Conservation (phyloP, 1,140 invertebrate genomes). For the Drosophila auraria region DNA sequence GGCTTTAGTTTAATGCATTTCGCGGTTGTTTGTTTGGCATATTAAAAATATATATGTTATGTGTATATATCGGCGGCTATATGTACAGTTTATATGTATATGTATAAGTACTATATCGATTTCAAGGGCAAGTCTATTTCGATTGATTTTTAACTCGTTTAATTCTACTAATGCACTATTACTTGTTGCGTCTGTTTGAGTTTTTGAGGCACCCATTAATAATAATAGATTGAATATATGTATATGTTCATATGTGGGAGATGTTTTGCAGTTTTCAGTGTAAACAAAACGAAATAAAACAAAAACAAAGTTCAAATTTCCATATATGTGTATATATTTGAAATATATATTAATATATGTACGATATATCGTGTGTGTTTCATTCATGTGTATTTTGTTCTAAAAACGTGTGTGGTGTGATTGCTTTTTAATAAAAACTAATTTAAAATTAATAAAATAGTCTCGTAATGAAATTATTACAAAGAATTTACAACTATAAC, state of each 20-base stretch:
- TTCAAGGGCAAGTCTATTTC: slow-evolving; percentile 68
- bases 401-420: slow-evolving; percentile 66
- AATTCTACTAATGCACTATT: slow-evolving; percentile 79
- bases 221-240: slow-evolving; percentile 32
- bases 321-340: slow-evolving; percentile 46
- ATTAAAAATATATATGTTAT: slow-evolving; percentile 75
- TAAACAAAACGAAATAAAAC: slow-evolving; percentile 16
- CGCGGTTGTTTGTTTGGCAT: slow-evolving; percentile 58
- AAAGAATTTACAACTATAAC: slow-evolving; percentile 67
- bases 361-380: slow-evolving; percentile 23
- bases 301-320: slow-evolving; percentile 50
- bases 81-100: slow-evolving; percentile 45
- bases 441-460: slow-evolving; percentile 70
- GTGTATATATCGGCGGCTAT: slow-evolving; percentile 54
- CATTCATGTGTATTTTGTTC: slow-evolving; percentile 70
- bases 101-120: slow-evolving; percentile 45
- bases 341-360: slow-evolving; percentile 12
- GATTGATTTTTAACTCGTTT: slow-evolving; percentile 76
- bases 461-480: slow-evolving; percentile 62
- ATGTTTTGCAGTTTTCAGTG: not conserved
- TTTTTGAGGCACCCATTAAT: slow-evolving; percentile 61
- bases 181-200: slow-evolving; percentile 72
- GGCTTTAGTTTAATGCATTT: slow-evolving; percentile 62
- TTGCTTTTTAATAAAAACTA: slow-evolving; percentile 66
- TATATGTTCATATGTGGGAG: not conserved